Conservation (phyloP, 2,888 invertebrate genomes). For the Apodemia duryi region DNA sequence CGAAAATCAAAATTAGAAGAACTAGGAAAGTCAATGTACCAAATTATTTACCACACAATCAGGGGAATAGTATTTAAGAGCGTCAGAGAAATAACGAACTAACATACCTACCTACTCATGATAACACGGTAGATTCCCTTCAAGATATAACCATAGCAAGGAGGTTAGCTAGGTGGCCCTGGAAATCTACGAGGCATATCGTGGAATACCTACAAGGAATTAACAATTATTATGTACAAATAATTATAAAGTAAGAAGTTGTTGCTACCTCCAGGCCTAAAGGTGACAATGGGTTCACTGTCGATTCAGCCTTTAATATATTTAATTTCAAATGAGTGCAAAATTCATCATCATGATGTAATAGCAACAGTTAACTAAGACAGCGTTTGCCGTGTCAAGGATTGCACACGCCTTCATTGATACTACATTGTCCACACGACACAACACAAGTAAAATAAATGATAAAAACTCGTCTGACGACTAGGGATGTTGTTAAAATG, state of each 20-base stretch:
- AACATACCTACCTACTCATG: too few species aligned
- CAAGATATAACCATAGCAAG: too few species aligned
- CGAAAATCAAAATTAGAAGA: too few species aligned
- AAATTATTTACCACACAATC: too few species aligned
- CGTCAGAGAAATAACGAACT: too few species aligned
- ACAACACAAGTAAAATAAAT: slow-evolving; percentile 1
- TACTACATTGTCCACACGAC: background rate
- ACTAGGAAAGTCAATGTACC: too few species aligned
- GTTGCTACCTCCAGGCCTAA: background rate
- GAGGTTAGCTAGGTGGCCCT: too few species aligned
- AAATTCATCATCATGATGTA: slow-evolving; percentile 7
- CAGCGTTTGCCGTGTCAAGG: background rate
- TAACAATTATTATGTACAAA: too few species aligned
- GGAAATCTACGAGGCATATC: too few species aligned
- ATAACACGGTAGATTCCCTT: too few species aligned
- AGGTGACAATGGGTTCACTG: background rate
- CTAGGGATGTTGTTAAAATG: background rate
- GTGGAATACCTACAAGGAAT: too few species aligned
- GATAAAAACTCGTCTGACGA: slow-evolving; percentile 10
- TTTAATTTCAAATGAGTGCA: background rate
- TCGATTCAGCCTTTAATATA: background rate
- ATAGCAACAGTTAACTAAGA: background rate
- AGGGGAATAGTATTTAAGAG: too few species aligned
- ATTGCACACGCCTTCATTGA: slow-evolving; percentile 10
- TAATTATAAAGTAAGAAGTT: background rate